Conservation (phyloP, 2,797 vertebrate species). For the Clamator glandarius region DNA sequence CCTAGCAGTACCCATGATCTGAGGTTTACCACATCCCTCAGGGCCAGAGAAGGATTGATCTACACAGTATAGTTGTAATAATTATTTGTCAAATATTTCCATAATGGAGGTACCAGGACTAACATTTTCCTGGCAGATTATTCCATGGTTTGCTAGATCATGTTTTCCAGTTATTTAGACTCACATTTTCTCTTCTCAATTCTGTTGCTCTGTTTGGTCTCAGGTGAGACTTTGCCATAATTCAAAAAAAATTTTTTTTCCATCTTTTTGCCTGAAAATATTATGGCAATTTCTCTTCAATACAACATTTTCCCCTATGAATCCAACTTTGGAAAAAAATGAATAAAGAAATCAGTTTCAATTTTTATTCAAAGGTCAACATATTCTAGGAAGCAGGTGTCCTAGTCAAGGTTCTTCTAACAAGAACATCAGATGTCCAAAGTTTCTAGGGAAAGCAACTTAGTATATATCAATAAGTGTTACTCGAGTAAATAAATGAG, state of each 20-base stretch:
- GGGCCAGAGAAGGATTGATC: not conserved
- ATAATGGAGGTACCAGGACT: not conserved
- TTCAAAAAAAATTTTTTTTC: not conserved
- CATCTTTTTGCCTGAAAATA: not conserved
- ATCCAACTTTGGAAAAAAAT: not conserved
- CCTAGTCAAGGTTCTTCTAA: not conserved
- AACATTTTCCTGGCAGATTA: not conserved
- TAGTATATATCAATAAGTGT: not conserved
- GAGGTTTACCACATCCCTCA: not conserved
- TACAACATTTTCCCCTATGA: not conserved
- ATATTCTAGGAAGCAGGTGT: not conserved
- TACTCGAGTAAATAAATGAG: not conserved
- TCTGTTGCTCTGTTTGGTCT: not conserved
- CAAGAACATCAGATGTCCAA: not conserved
- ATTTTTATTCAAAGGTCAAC: not conserved
- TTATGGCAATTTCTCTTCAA: not conserved
- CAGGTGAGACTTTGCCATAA: not conserved
- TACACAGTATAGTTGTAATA: not conserved
- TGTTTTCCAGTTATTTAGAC: not conserved
- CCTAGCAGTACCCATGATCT: not conserved
- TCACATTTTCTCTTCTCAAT: not conserved
- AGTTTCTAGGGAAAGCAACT: not conserved
- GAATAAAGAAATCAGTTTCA: not conserved
- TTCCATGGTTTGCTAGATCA: not conserved
- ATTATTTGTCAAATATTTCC: conserved; percentile 35